Conservation (phyloP, 2,797 vertebrate species). For the Diglossa cyanea region DNA sequence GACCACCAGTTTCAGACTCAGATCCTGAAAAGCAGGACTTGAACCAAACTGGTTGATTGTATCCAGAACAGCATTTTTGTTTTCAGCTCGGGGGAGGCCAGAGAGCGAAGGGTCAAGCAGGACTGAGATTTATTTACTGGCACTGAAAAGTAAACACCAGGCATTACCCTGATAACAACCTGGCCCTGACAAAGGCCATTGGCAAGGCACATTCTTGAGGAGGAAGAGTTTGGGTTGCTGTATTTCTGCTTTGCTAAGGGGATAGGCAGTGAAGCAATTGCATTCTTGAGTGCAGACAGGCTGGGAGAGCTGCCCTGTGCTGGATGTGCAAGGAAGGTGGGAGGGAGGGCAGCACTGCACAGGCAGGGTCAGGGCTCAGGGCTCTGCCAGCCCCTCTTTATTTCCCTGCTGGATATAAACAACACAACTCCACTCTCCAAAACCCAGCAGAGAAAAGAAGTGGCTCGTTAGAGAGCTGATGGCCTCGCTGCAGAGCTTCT, state of each 20-base stretch:
- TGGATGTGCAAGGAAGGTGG: background rate
- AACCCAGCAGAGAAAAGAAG: background rate
- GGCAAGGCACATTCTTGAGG: conserved; percentile 61
- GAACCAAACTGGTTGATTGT: conserved; percentile 82
- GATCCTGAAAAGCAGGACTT: conserved; percentile 77
- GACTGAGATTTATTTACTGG: conserved; percentile 62
- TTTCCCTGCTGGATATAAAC: background rate
- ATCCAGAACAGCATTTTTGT: conserved; percentile 87
- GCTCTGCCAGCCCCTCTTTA: background rate
- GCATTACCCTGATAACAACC: conserved; percentile 50
- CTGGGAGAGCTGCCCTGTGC: background rate
- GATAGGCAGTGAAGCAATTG: background rate
- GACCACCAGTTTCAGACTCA: conserved; percentile 45
- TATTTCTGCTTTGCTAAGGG: conserved; percentile 20
- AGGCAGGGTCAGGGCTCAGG: background rate
- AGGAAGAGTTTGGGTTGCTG: conserved; percentile 28
- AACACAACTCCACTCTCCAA: background rate
- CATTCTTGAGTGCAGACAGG: background rate
- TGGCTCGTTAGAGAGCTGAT: background rate
- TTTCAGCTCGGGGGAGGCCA: conserved; percentile 75
- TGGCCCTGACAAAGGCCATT: conserved; percentile 61
- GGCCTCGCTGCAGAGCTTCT: background rate
- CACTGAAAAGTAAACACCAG: conserved; percentile 34
- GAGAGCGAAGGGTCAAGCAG: conserved; percentile 74
- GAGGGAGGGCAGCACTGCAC: background rate